phyloP scores from a whole-genome alignment of 2,797 vertebrate species.

The Rhinichthys osculus region DNA sequence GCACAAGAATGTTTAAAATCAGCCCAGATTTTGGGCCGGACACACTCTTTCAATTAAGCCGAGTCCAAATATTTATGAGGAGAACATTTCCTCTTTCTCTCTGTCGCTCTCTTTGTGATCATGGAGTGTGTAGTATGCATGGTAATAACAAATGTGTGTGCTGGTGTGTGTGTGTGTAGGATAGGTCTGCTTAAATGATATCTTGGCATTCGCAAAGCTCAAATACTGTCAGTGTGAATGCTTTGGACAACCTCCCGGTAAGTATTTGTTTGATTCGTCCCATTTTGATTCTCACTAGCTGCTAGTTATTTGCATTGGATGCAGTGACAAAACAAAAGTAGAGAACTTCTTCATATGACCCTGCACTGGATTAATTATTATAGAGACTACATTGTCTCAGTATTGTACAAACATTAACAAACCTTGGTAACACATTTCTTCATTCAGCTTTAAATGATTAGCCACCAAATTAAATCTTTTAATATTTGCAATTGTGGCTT shows the following conservation, averaged over 20 bases:
- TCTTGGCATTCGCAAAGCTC: background rate
- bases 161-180: slow-evolving; percentile 61
- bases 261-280: background rate
- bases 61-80: slow-evolving; percentile 81
- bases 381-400: background rate
- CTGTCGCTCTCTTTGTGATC: slow-evolving; percentile 45
- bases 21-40: slow-evolving; percentile 66
- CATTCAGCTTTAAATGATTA: slow-evolving; percentile 21
- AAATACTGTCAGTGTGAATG: background rate
- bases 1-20: slow-evolving; percentile 74
- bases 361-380: slow-evolving; percentile 22
- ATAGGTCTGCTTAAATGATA: slow-evolving; percentile 12
- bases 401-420: slow-evolving; percentile 24
- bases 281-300: background rate
- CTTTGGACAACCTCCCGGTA: slow-evolving; percentile 10
- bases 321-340: slow-evolving; percentile 19
- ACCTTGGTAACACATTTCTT: background rate
- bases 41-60: slow-evolving; percentile 80
- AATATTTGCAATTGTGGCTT: background rate
- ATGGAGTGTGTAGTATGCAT: slow-evolving; percentile 38
- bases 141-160: slow-evolving; percentile 49
- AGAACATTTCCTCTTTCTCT: slow-evolving; percentile 78
- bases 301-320: slow-evolving; percentile 1
- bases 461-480: background rate
- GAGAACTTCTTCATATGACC: background rate